phyloP scores from a whole-genome alignment of 2,113 vertebrate genomes.

The Notothenia coriiceps region DNA sequence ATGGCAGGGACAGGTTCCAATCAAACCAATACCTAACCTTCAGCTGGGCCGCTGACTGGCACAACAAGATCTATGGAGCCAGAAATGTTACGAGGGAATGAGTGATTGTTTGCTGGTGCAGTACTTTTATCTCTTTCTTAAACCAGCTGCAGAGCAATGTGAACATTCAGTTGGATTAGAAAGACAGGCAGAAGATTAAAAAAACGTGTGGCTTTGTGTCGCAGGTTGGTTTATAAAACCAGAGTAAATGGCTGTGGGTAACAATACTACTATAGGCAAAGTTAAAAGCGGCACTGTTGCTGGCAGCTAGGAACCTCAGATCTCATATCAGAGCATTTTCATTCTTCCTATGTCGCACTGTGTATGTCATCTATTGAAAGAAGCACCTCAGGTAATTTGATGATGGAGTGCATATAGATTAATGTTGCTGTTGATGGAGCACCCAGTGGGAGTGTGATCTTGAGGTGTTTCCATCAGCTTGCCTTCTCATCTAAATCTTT shows the following conservation, averaged over 20 bases:
- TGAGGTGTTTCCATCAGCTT: constrained; percentile 75
- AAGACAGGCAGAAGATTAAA: background rate
- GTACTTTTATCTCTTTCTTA: constrained; percentile 20
- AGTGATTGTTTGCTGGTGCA: constrained; percentile 19
- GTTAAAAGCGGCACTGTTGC: background rate
- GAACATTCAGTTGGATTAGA: constrained; percentile 12
- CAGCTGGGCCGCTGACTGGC: constrained; percentile 23
- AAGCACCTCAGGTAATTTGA: constrained; percentile 65
- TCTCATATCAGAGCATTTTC: constrained; percentile 27
- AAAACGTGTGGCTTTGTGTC: background rate
- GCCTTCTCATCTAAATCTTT: constrained; percentile 74
- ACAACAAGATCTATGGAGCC: constrained; percentile 23
- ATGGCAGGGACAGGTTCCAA: constrained; percentile 55
- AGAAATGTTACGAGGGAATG: constrained; percentile 10
- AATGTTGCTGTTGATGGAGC: constrained; percentile 70
- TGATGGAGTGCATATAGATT: constrained; percentile 70
- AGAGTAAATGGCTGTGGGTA: background rate
- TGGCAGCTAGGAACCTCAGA: constrained; percentile 17
- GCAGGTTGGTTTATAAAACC: background rate
- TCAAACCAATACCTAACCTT: constrained; percentile 60
- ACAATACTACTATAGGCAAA: background rate
- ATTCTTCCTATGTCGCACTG: constrained; percentile 25
- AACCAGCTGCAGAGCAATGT: constrained; percentile 20
- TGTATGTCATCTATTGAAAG: constrained; percentile 49
- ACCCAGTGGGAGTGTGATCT: constrained; percentile 74